phyloP scores from a whole-genome alignment of 2,888 invertebrate genomes.

The Tipula vernalis region DNA sequence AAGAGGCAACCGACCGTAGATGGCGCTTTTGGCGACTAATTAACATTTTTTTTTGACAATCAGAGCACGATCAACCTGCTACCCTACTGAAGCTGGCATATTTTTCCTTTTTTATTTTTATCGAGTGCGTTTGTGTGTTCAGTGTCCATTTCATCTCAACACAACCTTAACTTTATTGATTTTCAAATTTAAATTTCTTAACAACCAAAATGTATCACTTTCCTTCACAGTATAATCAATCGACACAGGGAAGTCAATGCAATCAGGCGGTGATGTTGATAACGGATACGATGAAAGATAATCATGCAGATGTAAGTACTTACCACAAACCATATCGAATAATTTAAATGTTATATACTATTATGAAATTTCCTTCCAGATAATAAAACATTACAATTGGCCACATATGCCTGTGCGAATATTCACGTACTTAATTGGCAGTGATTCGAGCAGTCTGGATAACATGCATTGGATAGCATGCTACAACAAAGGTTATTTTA shows the following conservation, averaged over 20 bases:
- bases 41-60: too few relatives aligned
- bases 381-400: slow-evolving; percentile 74
- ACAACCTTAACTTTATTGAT: too few relatives aligned
- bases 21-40: too few relatives aligned
- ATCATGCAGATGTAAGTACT: slow-evolving; percentile 42
- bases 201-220: too few relatives aligned
- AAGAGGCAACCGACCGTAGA: too few relatives aligned
- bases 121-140: too few relatives aligned
- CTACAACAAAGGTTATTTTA: slow-evolving; percentile 76
- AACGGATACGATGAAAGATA: slow-evolving; percentile 77
- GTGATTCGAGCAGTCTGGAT: slow-evolving; percentile 75
- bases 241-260: slow-evolving; percentile 80
- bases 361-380: slow-evolving; percentile 36
- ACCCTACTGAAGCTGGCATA: too few relatives aligned
- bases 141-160: too few relatives aligned
- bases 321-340: neutral
- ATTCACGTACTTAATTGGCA: slow-evolving; percentile 91
- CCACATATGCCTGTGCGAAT: slow-evolving; percentile 89
- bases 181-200: too few relatives aligned
- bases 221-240: slow-evolving; percentile 57
- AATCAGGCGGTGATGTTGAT: slow-evolving; percentile 98
- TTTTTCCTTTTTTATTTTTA: too few relatives aligned
- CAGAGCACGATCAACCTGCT: too few relatives aligned
- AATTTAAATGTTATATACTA: neutral
- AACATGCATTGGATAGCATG: slow-evolving; percentile 94